Conservation (phyloP, 2,113 vertebrate genomes). For the Paratilapia polleni region DNA sequence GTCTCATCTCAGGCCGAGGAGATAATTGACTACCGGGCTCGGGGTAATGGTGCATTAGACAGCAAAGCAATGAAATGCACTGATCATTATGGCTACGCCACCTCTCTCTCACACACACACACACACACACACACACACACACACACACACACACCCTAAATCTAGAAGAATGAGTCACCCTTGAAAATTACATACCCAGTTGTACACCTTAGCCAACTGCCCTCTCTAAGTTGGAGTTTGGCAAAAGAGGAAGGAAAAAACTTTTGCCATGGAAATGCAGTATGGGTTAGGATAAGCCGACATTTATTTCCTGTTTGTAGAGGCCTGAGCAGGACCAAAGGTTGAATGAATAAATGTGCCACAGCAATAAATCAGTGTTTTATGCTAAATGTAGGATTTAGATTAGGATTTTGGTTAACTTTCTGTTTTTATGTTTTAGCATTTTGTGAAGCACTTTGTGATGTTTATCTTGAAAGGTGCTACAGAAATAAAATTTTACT, state of each 20-base stretch:
- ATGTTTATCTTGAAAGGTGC: no score
- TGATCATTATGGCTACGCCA: conserved; percentile 68
- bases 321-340: conserved; percentile 20
- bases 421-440: no score
- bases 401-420: no score
- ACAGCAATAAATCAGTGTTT: not conserved
- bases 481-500: no score
- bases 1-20: conserved; percentile 73
- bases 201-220: conserved; percentile 68
- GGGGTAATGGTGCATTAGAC: conserved; percentile 73
- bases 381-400: conserved; percentile 1
- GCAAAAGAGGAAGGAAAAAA: conserved; percentile 59
- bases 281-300: conserved; percentile 32
- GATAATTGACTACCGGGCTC: conserved; percentile 70
- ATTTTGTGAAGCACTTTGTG: no score
- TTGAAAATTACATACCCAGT: conserved; percentile 65
- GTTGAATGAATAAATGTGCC: conserved; percentile 39
- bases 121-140: conserved; percentile 45
- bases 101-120: conserved; percentile 38
- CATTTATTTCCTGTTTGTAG: conserved; percentile 52
- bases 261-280: conserved; percentile 63
- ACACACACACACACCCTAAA: conserved; percentile 53
- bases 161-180: conserved; percentile 74
- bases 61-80: conserved; percentile 73
- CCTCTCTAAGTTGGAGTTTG: conserved; percentile 54